Percentiles rank a stretch among this genome's conserved stretches.
phyloP scores from a whole-genome alignment of 2,797 vertebrate genomes.

The Smutsia gigantea region DNA sequence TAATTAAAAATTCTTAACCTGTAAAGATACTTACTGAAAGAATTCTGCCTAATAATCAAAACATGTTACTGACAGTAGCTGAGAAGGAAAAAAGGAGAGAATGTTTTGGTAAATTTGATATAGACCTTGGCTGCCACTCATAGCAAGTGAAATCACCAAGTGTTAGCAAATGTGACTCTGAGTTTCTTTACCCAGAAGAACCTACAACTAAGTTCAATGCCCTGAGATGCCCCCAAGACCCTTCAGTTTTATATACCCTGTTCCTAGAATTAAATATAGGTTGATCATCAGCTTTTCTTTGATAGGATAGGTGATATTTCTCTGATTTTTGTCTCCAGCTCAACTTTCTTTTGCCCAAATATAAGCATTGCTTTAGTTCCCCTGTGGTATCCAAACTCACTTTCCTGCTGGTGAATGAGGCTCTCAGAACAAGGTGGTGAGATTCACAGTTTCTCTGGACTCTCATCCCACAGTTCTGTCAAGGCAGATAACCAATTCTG shows the following conservation, averaged over 20 bases:
- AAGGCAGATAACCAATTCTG: not conserved
- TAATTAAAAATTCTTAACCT: not conserved
- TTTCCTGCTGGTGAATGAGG: not conserved
- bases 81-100: not conserved
- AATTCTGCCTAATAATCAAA: not conserved
- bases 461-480: not conserved
- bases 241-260: not conserved
- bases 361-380: not conserved
- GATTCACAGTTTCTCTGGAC: not conserved
- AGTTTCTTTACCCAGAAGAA: not conserved
- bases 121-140: not conserved
- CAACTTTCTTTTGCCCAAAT: not conserved
- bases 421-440: not conserved
- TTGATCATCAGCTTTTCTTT: not conserved
- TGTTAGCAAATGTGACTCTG: too few species aligned
- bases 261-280: not conserved
- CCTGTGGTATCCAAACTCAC: not conserved
- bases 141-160: not conserved
- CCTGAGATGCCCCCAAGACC: not conserved
- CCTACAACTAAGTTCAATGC: not conserved
- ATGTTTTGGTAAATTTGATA: not conserved
- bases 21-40: not conserved
- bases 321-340: not conserved
- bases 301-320: not conserved
- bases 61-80: not conserved